Base-by-base conservation (phyloP, 2,797 vertebrate species). In the Distichodus sexfasciatus region DNA sequence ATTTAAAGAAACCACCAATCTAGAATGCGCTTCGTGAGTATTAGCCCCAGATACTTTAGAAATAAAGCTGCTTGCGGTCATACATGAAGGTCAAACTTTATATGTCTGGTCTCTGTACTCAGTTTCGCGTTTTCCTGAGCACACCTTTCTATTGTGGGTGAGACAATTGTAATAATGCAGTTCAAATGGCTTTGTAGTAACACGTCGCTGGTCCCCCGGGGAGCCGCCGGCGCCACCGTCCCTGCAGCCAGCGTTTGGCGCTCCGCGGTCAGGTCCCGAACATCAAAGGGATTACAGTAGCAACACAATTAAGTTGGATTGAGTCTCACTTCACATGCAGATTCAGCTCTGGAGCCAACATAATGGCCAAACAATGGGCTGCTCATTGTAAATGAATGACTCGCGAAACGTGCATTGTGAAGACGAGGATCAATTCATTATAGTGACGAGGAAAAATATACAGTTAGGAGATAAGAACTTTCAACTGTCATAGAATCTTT, bases 201-300 rank as follows among this genome's bases (percentile, higher is more conserved):
- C 83, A 65, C 51, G 74, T 74, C 72, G 38, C 17, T 55, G 82
- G 67, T 61, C 11, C 66, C 86, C 87, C 53, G 72, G 62, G 74
- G 84, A 17, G 85, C 71, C 74, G 44, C 72, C 75, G 89, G 87
- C 84, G 88, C 84, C 86, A 79, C 81, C 44, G 12, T n/a, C n/a
- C n/a, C n/a, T n/a, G n/a, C n/a, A n/a, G n/a, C n/a, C 59, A 67
- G 78, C 86, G 12, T 86, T 89, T 88, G 87, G 82, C 85, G 61
- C 80, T 59, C 59, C 60, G 68, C 62, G 79, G 0, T 28, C 8
- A 29, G 33, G 6, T 28, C 50, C 15, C 50, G 50, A 26, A 83
- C 83, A 91, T 91, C 88, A 92, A 91, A 91, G 83, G 81, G 47
- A 47, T 87, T 88, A 90, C 89, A 90, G 87, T 84, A 89, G 89